These are phyloP conservation scores for Brachystomella parvula DNA, from an alignment of 1,140 invertebrate genomes.

Conservation along the genomic window DNA sequence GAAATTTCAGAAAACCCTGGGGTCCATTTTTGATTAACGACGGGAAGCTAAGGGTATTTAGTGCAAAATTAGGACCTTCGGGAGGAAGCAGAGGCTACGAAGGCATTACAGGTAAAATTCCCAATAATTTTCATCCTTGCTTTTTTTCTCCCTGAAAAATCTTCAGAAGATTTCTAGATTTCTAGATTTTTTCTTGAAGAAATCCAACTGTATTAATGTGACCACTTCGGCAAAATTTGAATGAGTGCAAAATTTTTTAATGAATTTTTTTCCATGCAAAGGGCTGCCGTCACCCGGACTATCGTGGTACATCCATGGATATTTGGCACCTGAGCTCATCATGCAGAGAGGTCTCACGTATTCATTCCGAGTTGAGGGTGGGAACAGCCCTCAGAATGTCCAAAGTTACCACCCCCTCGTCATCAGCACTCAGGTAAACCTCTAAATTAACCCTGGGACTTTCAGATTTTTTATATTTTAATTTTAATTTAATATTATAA, in stretches of 20 bases:
- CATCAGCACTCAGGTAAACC: slow-evolving; percentile 64
- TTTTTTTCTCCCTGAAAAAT: background rate
- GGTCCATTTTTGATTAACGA: slow-evolving; percentile 67
- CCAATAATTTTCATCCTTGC: background rate
- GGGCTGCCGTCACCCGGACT: slow-evolving; percentile 52
- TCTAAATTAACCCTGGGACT: background rate
- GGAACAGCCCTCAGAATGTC: slow-evolving; percentile 80
- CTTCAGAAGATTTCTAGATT: no score
- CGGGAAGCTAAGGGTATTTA: slow-evolving; percentile 64
- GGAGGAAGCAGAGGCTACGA: slow-evolving; percentile 67
- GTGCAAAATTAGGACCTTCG: slow-evolving; percentile 68
- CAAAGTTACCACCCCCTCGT: slow-evolving; percentile 86
- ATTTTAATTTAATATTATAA: background rate
- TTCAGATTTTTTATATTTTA: background rate
- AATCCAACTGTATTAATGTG: no score
- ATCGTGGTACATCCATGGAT: slow-evolving; percentile 81
- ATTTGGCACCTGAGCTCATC: slow-evolving; percentile 75
- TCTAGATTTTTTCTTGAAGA: no score
- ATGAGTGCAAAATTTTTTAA: no score
- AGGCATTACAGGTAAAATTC: slow-evolving; percentile 52
- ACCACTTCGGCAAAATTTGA: no score
- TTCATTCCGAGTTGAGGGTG: slow-evolving; percentile 69
- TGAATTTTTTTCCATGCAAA: no score
- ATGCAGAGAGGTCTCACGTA: slow-evolving; percentile 76
- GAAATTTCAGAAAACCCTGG: slow-evolving; percentile 56